Conservation (phyloP, 1,140 invertebrate genomes). For the Drosophila gunungcola region DNA sequence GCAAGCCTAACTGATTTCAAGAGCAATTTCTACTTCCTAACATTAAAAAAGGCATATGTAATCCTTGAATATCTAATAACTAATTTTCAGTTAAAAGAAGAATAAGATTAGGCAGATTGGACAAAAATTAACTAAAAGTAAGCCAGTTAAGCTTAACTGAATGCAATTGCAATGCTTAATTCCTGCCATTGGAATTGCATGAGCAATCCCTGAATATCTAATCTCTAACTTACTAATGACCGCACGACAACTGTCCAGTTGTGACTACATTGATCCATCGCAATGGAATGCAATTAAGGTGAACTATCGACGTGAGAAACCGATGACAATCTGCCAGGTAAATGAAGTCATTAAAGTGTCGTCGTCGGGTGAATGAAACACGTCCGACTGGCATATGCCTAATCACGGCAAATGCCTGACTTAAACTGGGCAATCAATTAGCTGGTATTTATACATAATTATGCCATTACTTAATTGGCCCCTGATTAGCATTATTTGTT, state of each 20-base stretch:
- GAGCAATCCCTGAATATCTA: slow-evolving; percentile 13
- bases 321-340: slow-evolving; percentile 58
- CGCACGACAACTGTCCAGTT: slow-evolving; percentile 10
- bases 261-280: not conserved
- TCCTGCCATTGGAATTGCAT: slow-evolving; percentile 1
- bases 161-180: not conserved
- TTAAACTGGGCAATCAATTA: slow-evolving; percentile 69
- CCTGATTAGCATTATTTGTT: slow-evolving; percentile 46
- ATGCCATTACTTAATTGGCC: slow-evolving; percentile 68
- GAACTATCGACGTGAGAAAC: slow-evolving; percentile 33
- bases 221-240: slow-evolving; percentile 8
- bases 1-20: too few species aligned
- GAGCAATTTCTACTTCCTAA: too few species aligned
- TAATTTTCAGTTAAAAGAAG: too few species aligned
- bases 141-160: slow-evolving; percentile 1
- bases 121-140: not conserved
- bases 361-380: slow-evolving; percentile 41
- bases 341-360: slow-evolving; percentile 55
- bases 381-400: slow-evolving; percentile 18
- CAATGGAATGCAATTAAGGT: slow-evolving; percentile 4
- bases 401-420: slow-evolving; percentile 53
- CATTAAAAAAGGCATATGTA: too few species aligned
- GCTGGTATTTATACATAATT: slow-evolving; percentile 71
- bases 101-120: slow-evolving; percentile 13
- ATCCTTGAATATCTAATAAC: too few species aligned